Conservation (phyloP, 2,888 invertebrate genomes). For the Ramazzottius varieornatus region DNA sequence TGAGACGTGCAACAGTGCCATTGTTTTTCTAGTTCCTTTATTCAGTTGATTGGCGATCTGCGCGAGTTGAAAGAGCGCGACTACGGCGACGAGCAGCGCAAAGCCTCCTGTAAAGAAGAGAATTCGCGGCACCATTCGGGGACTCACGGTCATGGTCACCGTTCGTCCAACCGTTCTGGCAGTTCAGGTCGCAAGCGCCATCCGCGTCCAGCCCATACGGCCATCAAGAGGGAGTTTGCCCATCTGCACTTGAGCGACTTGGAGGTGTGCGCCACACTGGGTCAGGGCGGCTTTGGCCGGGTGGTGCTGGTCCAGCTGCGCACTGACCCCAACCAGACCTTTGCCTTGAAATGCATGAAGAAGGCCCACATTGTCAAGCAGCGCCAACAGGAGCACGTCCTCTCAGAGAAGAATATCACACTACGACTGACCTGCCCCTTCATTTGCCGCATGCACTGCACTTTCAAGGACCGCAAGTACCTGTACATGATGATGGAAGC, state of each 20-base stretch:
- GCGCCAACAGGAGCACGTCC: slow-evolving; percentile 62
- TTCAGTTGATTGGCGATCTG: slow-evolving; percentile 52
- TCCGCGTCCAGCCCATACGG: background rate
- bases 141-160: no score
- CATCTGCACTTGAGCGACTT: slow-evolving; percentile 22
- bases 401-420: slow-evolving; percentile 58
- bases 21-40: slow-evolving; percentile 32
- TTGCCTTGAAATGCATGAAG: slow-evolving; percentile 62
- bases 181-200: background rate
- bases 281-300: slow-evolving; percentile 27
- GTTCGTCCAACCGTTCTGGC: no score
- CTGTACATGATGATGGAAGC: slow-evolving; percentile 84
- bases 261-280: slow-evolving; percentile 25
- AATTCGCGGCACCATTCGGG: background rate
- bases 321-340: slow-evolving; percentile 30
- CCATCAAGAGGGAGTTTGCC: slow-evolving; percentile 21
- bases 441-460: slow-evolving; percentile 52
- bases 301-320: slow-evolving; percentile 25
- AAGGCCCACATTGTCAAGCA: slow-evolving; percentile 66
- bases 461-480: slow-evolving; percentile 66
- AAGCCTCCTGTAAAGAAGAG: slow-evolving; percentile 10
- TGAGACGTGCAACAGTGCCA: background rate
- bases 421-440: slow-evolving; percentile 44
- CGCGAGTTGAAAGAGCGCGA: slow-evolving; percentile 44
- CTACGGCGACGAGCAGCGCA: slow-evolving; percentile 37